These are phyloP conservation scores for Lateolabrax maculatus DNA, from an alignment of 2,797 vertebrate genomes.

Conservation along the genomic window DNA sequence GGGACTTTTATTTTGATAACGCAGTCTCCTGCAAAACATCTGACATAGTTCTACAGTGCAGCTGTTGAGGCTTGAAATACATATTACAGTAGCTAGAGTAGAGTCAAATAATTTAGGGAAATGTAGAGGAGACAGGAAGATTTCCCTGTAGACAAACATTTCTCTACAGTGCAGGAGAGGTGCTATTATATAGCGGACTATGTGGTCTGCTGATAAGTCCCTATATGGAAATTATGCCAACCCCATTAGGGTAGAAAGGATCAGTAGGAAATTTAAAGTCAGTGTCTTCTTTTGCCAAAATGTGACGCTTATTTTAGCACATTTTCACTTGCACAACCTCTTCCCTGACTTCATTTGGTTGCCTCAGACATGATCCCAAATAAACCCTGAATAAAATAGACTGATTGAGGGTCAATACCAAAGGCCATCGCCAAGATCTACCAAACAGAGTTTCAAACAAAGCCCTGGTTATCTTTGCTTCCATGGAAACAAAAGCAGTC, in stretches of 20 bases:
- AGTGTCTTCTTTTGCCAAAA: background rate
- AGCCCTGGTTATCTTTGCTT: conserved; percentile 35
- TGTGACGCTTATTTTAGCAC: background rate
- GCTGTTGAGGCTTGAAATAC: conserved; percentile 2
- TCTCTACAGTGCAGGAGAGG: background rate
- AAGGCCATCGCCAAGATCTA: conserved; percentile 25
- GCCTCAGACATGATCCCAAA: conserved; percentile 11
- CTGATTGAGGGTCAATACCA: background rate
- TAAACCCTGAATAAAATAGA: conserved; percentile 29
- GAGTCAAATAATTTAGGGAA: background rate
- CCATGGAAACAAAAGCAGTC: conserved; percentile 54
- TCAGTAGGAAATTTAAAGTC: background rate
- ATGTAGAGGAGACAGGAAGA: background rate
- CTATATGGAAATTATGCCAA: background rate
- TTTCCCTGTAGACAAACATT: background rate
- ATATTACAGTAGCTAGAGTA: background rate
- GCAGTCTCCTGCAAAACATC: background rate
- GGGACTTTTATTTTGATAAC: conserved; percentile 14
- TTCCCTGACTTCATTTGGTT: conserved; percentile 22
- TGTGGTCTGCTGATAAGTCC: background rate
- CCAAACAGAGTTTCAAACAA: conserved; percentile 38
- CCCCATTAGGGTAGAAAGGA: background rate
- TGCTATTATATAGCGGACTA: background rate
- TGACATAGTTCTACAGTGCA: conserved; percentile 6
- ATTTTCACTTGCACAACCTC: conserved; percentile 21